Evolutionary conservation across 2,113 vertebrate genomes (phyloP), one percentile per base, ranked within the genome.

Genomic region (Oreochromis aureus): DNA sequence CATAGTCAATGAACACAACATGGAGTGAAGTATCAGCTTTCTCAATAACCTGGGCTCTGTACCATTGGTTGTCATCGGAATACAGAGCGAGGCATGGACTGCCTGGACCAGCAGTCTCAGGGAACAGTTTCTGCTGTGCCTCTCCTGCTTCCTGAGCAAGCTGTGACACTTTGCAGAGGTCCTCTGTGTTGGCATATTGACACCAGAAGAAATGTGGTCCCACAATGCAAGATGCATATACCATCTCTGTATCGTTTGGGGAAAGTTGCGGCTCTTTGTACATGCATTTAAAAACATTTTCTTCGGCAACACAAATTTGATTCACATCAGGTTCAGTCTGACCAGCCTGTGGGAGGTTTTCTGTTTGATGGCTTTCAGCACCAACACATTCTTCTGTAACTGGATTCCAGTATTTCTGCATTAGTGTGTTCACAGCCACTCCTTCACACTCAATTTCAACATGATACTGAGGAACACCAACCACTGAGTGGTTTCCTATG

Each of bases 191-290:
- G 4, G 94, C 90, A 69, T 94, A 92, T 34, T 96, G 96, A 93
- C 97, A 97, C 98, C 98, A 99, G 86, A 98, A 99, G 88, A 95
- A 97, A 53, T 94, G 92, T 6, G 98, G 98, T 12, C 95, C 94
- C 1, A 91, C 93, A 39, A 97, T 90, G 18, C 96, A 94, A 0
- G 96, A 95, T 10, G 96, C 88, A 5, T 97, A 97, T 3, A 95
- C 95, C 82, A 91, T 90, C 76, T 96, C 32, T 1, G 66, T 83
- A 55, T 96, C 93, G 11, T 94, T 93, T 12, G 85, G 83, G 19
- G 95, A 96, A 27, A 96, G 59, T 16, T 91, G 93, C 95, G 87
- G 92, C 58, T 83, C 96, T 92, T 22, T 94, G 91, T 63, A 95
- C 51, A 18, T 13, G 59, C 10, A 80, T 30, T 39, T 18, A 16